Conservation (phyloP, 1,140 invertebrate genomes). For the Alviniconcha marisindica region DNA sequence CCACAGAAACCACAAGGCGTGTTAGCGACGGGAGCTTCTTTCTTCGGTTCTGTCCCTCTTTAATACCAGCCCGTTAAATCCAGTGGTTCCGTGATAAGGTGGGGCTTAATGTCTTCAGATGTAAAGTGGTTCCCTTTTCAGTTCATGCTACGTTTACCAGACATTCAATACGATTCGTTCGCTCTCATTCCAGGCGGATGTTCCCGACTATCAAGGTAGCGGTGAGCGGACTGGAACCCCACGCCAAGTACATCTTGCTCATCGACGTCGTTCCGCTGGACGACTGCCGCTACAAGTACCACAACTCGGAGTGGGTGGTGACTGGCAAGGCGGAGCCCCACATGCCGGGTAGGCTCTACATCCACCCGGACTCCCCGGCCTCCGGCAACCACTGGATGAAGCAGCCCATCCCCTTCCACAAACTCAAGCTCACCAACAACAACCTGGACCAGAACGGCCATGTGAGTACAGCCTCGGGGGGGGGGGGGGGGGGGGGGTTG, state of each 20-base stretch:
- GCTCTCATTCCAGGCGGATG: slow-evolving; percentile 71
- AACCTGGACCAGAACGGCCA: slow-evolving; percentile 73
- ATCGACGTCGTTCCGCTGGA: slow-evolving; percentile 83
- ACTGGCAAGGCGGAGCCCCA: slow-evolving; percentile 83
- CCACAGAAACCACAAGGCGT: too few relatives aligned
- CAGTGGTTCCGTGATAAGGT: too few relatives aligned
- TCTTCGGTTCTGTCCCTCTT: too few relatives aligned
- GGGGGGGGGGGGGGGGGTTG: not conserved
- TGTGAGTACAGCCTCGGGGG: slow-evolving; percentile 58
- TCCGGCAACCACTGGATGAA: slow-evolving; percentile 99
- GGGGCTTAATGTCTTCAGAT: too few relatives aligned
- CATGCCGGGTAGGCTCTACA: slow-evolving; percentile 89
- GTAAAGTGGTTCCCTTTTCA: too few relatives aligned
- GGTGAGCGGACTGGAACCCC: slow-evolving; percentile 82
- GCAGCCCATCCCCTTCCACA: slow-evolving; percentile 93
- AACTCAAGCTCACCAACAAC: slow-evolving; percentile 97
- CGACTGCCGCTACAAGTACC: slow-evolving; percentile 75
- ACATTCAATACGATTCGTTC: too few relatives aligned
- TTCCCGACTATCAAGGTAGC: slow-evolving; percentile 74
- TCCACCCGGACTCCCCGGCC: slow-evolving; percentile 96
- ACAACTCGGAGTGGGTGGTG: slow-evolving; percentile 76
- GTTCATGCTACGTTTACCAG: too few relatives aligned
- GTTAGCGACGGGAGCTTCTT: too few relatives aligned
- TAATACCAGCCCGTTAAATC: too few relatives aligned
- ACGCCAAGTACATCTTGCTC: slow-evolving; percentile 86